Conservation (phyloP, 2,888 invertebrate genomes). For the Amiota minor region DNA sequence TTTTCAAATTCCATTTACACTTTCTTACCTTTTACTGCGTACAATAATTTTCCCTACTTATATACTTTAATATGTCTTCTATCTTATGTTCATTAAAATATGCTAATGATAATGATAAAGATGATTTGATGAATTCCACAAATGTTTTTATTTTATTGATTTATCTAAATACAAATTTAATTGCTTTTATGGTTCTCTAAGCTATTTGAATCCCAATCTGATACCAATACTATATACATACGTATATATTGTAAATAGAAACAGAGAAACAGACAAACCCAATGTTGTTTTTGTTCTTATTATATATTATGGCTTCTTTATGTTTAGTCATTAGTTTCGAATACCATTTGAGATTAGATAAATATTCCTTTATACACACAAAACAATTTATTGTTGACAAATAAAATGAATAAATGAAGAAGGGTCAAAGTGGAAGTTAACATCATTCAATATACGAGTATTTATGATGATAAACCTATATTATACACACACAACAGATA, state of each 20-base stretch:
- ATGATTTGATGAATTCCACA: not conserved
- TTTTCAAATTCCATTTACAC: no score
- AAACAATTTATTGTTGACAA: no score
- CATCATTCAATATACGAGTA: no score
- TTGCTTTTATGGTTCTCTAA: conserved; percentile 47
- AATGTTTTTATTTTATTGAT: no score
- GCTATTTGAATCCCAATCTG: conserved; percentile 44
- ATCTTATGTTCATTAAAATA: not conserved
- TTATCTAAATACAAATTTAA: conserved; percentile 51
- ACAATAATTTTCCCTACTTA: not conserved
- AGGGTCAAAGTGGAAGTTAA: no score
- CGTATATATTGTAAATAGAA: conserved; percentile 39
- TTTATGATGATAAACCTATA: no score
- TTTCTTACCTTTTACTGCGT: not conserved
- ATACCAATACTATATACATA: conserved; percentile 51
- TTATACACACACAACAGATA: not conserved
- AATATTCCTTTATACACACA: conserved; percentile 27
- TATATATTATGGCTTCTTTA: conserved; percentile 41
- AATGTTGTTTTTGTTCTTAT: not conserved
- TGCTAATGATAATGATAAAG: conserved; percentile 25
- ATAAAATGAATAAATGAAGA: no score
- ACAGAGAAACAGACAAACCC: conserved; percentile 25
- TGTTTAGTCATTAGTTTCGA: conserved; percentile 52
- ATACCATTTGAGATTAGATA: conserved; percentile 53
- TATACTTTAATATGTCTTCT: not conserved